These are phyloP conservation scores for Lates japonicus DNA, from an alignment of 2,797 vertebrate species.

Conservation along the genomic window DNA sequence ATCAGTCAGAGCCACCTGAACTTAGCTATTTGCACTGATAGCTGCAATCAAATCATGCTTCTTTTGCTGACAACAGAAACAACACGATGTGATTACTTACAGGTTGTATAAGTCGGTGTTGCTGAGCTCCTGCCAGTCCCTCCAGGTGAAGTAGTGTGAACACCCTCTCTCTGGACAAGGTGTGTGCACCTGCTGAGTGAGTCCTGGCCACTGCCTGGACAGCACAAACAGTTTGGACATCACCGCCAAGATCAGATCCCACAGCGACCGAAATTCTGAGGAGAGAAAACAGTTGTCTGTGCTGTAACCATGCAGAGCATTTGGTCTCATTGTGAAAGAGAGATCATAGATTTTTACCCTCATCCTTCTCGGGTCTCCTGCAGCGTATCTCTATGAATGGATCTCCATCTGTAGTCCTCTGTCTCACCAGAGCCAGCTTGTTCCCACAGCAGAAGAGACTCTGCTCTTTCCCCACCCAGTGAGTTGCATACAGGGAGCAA, in stretches of 20 bases:
- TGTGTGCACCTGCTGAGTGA: constrained; percentile 76
- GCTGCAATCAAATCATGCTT: no score
- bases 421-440: constrained; percentile 80
- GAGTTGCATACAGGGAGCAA: constrained; percentile 77
- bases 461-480: constrained; percentile 82
- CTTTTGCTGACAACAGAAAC: no score
- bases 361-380: constrained; percentile 71
- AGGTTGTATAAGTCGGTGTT: constrained; percentile 53
- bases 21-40: no score
- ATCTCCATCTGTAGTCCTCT: constrained; percentile 74
- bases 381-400: constrained; percentile 82
- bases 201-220: constrained; percentile 82
- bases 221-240: constrained; percentile 77
- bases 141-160: constrained; percentile 79
- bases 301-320: not conserved
- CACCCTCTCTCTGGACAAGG: constrained; percentile 80
- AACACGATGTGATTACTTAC: constrained; percentile 29
- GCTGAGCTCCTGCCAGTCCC: constrained; percentile 64
- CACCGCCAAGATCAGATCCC: constrained; percentile 81
- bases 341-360: constrained; percentile 45
- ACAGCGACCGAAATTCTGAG: constrained; percentile 74
- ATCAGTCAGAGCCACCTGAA: no score
- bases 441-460: constrained; percentile 79
- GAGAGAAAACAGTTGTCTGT: not conserved
- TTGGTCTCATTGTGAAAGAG: not conserved